These are phyloP conservation scores for Boulengeromyrus knoepffleri DNA, from an alignment of 2,113 vertebrate genomes.

Conservation along the genomic window DNA sequence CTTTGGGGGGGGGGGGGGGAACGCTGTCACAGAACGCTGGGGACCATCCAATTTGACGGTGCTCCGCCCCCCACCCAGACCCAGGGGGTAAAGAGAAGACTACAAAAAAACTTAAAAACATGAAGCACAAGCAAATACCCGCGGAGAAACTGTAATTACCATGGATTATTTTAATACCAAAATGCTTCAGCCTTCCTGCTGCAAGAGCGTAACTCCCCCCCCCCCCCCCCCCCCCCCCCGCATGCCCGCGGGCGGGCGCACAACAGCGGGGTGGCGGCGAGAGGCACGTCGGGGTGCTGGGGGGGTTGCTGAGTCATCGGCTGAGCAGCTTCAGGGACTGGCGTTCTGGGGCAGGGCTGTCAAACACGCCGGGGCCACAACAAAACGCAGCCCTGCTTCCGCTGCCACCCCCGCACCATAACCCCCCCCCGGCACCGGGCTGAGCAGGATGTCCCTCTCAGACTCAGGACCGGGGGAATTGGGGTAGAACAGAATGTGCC, in stretches of 20 bases:
- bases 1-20: neutral
- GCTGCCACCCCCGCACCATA: neutral
- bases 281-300: neutral
- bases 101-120: neutral
- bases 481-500: neutral
- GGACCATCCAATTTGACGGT: neutral
- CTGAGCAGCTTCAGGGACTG: neutral
- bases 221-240: no score
- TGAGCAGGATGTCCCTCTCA: neutral
- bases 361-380: neutral
- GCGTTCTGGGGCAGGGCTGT: neutral
- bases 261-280: neutral
- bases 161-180: neutral
- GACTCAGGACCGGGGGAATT: neutral
- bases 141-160: neutral
- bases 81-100: neutral
- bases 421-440: neutral
- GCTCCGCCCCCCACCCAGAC: neutral
- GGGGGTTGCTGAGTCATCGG: neutral
- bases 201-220: neutral
- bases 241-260: no score
- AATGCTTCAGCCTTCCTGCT: neutral
- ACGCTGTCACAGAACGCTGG: conserved; percentile 6
- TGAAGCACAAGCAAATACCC: neutral
- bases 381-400: neutral